Conservation (phyloP, 2,888 invertebrate species). For the Leptura quadrifasciata region DNA sequence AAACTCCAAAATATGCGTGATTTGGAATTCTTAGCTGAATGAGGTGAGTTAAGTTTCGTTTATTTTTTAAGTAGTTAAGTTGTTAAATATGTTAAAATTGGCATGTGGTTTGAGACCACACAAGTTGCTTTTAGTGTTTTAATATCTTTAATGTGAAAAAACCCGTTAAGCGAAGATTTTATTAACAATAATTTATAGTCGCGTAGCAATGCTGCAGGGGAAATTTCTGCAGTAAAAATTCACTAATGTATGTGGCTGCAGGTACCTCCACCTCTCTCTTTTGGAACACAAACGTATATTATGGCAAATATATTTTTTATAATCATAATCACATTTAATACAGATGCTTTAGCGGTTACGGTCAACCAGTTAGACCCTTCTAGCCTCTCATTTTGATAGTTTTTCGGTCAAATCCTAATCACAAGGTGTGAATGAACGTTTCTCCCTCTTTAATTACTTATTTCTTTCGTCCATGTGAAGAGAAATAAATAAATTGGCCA, state of each 20-base stretch:
- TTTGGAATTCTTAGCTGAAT: constrained; percentile 3
- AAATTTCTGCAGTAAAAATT: constrained; percentile 3
- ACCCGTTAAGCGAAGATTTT: neutral
- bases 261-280: neutral
- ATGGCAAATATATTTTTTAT: neutral
- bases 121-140: neutral
- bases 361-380: too few species aligned
- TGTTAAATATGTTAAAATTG: neutral
- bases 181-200: constrained; percentile 15
- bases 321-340: too few species aligned
- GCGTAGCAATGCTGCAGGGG: neutral
- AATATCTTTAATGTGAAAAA: constrained; percentile 14
- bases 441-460: too few species aligned
- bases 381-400: too few species aligned
- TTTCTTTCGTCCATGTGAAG: too few species aligned
- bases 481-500: too few species aligned
- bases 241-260: neutral
- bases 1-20: neutral
- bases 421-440: too few species aligned
- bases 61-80: neutral
- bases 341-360: too few species aligned
- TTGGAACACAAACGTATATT: neutral
- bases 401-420: too few species aligned
- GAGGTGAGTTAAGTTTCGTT: neutral
- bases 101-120: constrained; percentile 13